Conservation (phyloP, 1,140 invertebrate species). For the Drosophila pandora region DNA sequence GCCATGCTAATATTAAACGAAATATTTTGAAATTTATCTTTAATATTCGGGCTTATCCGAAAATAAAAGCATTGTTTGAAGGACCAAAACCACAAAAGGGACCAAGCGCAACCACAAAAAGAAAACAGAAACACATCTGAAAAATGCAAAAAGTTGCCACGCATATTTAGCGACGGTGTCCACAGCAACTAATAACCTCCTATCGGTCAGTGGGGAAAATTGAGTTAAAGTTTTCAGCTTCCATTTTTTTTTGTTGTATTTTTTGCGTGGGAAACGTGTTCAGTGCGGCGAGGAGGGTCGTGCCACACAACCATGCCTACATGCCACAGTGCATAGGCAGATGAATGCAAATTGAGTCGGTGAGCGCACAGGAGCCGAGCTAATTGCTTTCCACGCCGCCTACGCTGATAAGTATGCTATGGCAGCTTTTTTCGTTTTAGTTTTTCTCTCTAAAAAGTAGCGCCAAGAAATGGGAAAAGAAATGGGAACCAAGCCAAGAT, state of each 20-base stretch:
- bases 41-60: neutral
- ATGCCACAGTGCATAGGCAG: constrained; percentile 1
- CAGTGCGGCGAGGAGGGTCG: constrained; percentile 2
- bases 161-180: neutral
- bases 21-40: neutral
- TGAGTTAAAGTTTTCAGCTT: constrained; percentile 25
- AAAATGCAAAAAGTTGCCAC: neutral
- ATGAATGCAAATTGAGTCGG: constrained; percentile 8
- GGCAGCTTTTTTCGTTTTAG: constrained; percentile 18
- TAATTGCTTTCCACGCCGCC: constrained; percentile 28
- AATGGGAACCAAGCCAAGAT: constrained; percentile 10
- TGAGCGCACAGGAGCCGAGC: neutral
- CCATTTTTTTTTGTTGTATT: neutral
- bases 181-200: constrained; percentile 7
- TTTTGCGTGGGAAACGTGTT: constrained; percentile 2
- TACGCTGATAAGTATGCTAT: constrained; percentile 46
- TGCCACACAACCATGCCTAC: constrained; percentile 1
- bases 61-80: neutral
- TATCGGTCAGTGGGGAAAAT: constrained; percentile 18
- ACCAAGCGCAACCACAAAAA: neutral
- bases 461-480: neutral
- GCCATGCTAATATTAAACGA: too few relatives aligned
- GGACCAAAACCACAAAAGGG: too few relatives aligned
- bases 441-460: constrained; percentile 6
- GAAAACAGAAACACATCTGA: neutral